A percentile compares a stretch with the other conserved stretches of the same genome.
These are phyloP conservation scores for Tortricodes alternella DNA, from an alignment of 2,888 invertebrate genomes.

Conservation along the genomic window DNA sequence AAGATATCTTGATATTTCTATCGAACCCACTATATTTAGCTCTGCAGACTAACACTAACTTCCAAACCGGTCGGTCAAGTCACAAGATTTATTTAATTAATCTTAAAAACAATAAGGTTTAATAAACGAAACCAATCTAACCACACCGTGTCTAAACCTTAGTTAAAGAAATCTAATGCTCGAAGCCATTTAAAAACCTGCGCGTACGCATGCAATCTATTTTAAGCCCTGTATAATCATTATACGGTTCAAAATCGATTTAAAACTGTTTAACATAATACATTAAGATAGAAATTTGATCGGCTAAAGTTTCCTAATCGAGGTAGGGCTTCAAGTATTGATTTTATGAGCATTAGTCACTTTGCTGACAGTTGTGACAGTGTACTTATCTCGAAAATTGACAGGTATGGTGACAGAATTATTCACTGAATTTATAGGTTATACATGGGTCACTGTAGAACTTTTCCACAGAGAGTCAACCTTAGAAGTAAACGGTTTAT, in stretches of 20 bases:
- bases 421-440: too few relatives aligned
- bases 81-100: too few relatives aligned
- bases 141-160: not conserved
- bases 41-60: too few relatives aligned
- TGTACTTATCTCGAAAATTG: not conserved
- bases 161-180: constrained; percentile 11
- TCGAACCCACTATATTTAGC: too few relatives aligned
- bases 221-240: not conserved
- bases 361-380: not conserved
- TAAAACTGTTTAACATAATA: not conserved
- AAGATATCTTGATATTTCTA: too few relatives aligned
- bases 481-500: too few relatives aligned
- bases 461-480: too few relatives aligned
- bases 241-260: not conserved
- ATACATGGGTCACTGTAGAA: too few relatives aligned
- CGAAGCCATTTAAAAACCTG: constrained; percentile 7
- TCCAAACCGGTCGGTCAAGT: too few relatives aligned
- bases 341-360: constrained; percentile 12
- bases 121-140: constrained; percentile 1
- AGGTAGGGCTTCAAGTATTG: constrained; percentile 13
- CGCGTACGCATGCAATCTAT: not conserved
- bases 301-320: constrained; percentile 8
- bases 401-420: too few relatives aligned
- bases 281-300: constrained; percentile 8
- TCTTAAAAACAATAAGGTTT: not conserved